phyloP scores from a whole-genome alignment of 1,140 invertebrate species.

The Probaryconus sp. region DNA sequence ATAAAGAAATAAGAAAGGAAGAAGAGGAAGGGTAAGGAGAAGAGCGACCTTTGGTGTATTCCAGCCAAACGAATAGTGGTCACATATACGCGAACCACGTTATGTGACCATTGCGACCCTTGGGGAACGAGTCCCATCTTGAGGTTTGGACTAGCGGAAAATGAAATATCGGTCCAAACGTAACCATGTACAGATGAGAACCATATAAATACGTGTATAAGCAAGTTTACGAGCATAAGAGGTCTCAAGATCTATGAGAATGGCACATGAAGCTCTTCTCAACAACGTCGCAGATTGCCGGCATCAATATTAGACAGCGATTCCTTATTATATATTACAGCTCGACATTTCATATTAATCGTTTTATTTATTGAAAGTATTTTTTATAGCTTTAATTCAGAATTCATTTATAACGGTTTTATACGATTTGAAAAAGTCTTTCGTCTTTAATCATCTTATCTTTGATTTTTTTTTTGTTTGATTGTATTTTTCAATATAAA shows the following conservation, averaged over 20 bases:
- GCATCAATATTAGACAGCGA: slow-evolving; percentile 51
- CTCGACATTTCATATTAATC: too few relatives aligned
- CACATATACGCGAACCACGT: slow-evolving; percentile 58
- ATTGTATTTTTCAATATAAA: too few relatives aligned
- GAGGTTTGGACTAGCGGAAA: slow-evolving; percentile 72
- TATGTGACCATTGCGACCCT: slow-evolving; percentile 64
- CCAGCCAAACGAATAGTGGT: slow-evolving; percentile 65
- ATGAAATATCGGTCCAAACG: slow-evolving; percentile 72
- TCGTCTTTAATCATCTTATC: too few relatives aligned
- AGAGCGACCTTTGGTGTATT: slow-evolving; percentile 50
- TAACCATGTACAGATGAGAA: slow-evolving; percentile 56
- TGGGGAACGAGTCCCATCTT: slow-evolving; percentile 54
- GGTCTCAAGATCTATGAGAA: slow-evolving; percentile 49
- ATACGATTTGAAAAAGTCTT: too few relatives aligned
- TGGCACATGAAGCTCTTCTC: slow-evolving; percentile 32
- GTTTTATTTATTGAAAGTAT: too few relatives aligned
- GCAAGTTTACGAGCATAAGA: slow-evolving; percentile 59
- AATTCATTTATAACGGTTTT: too few relatives aligned
- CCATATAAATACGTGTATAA: slow-evolving; percentile 59
- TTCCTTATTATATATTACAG: too few relatives aligned
- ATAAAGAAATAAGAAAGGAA: slow-evolving; percentile 36
- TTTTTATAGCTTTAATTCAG: too few relatives aligned
- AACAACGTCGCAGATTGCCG: slow-evolving; percentile 47
- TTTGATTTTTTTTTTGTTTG: too few relatives aligned
- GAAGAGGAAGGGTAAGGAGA: not conserved